phyloP scores from a whole-genome alignment of 2,797 vertebrate genomes.

The Perodicticus potto region DNA sequence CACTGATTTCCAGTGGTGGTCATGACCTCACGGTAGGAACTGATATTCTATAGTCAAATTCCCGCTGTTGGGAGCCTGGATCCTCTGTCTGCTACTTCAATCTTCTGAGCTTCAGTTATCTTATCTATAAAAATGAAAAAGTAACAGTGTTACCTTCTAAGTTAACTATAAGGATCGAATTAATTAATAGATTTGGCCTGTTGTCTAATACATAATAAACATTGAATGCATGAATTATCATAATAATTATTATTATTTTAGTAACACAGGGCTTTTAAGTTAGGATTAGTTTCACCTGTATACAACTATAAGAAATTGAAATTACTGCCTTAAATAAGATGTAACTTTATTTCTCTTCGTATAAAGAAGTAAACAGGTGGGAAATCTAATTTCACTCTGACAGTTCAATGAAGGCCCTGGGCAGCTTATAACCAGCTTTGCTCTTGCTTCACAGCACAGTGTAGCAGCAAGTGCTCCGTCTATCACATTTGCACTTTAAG shows the following conservation, averaged over 20 bases:
- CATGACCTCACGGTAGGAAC: not conserved
- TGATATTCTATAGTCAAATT: too few species aligned
- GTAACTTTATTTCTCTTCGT: not conserved
- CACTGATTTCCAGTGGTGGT: not conserved
- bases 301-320: not conserved
- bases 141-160: not conserved
- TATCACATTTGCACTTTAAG: not conserved
- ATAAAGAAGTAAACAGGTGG: not conserved
- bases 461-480: not conserved
- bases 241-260: not conserved
- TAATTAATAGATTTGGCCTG: not conserved
- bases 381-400: too few species aligned
- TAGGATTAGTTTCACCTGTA: not conserved
- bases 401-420: not conserved
- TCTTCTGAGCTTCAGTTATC: not conserved
- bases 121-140: not conserved
- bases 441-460: not conserved
- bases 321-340: not conserved
- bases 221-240: not conserved
- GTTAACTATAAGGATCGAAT: not conserved
- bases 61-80: not conserved
- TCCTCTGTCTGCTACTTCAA: not conserved
- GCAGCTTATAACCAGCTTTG: not conserved
- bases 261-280: not conserved
- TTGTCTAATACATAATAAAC: not conserved